These are phyloP conservation scores for Umimayanthus kanabou DNA, from an alignment of 92 coral and sea anemone species.

Conservation along the genomic window DNA sequence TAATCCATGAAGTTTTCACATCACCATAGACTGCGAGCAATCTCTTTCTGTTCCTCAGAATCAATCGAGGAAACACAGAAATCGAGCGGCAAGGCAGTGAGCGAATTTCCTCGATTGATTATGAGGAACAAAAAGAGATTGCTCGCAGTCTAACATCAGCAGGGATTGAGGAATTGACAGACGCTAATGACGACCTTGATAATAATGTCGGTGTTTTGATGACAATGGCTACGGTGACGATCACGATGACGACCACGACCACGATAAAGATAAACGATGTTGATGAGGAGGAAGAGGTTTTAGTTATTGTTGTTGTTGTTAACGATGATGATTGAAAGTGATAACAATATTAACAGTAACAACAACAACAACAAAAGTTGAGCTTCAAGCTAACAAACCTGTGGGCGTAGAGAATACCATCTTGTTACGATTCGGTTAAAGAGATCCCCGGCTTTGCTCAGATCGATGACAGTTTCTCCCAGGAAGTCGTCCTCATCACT, in stretches of 20 bases:
- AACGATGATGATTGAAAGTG: neutral
- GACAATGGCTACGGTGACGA: neutral
- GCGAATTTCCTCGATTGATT: too few relatives aligned
- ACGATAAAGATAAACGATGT: too few relatives aligned
- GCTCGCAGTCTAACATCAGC: too few relatives aligned
- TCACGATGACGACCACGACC: neutral
- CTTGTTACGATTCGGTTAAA: conserved; percentile 39
- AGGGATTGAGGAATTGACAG: too few relatives aligned
- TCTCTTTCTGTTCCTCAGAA: too few relatives aligned
- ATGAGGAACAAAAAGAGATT: too few relatives aligned
- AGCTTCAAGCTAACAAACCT: conserved; percentile 42
- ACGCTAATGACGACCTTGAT: neutral
- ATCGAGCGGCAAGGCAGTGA: too few relatives aligned
- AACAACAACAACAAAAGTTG: neutral
- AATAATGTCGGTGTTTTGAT: neutral
- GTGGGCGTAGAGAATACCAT: conserved; percentile 64
- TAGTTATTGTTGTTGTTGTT: too few relatives aligned
- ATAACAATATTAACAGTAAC: neutral
- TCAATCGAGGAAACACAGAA: too few relatives aligned
- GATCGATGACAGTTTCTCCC: conserved; percentile 66
- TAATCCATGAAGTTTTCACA: too few relatives aligned
- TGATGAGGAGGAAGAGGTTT: too few relatives aligned
- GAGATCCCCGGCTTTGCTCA: conserved; percentile 51
- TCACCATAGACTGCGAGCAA: too few relatives aligned
- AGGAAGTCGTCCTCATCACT: conserved; percentile 77